Percentiles rank a stretch among this genome's conserved stretches.
Conservation (phyloP, 2,113 vertebrate genomes). For the Hoplias malabaricus region DNA sequence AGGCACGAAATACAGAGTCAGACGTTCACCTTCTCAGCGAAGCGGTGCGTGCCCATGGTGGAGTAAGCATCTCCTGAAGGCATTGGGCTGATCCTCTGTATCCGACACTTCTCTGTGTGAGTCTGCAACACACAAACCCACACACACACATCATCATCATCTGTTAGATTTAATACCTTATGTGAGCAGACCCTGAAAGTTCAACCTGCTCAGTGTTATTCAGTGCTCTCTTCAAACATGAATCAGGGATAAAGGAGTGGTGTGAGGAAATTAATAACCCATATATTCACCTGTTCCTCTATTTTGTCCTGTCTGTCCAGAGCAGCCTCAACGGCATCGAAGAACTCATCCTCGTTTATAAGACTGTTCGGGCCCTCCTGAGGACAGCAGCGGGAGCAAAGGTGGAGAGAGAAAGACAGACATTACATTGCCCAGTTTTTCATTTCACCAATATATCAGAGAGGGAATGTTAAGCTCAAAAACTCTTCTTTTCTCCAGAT, state of each 20-base stretch:
- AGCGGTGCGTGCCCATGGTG: conserved; percentile 81
- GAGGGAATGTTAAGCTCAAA: too few relatives aligned
- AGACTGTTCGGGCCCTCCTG: conserved; percentile 98
- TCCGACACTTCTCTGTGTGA: conserved; percentile 88
- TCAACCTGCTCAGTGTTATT: background rate
- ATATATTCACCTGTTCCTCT: conserved; percentile 98
- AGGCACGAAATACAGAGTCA: too few relatives aligned
- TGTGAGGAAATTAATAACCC: too few relatives aligned
- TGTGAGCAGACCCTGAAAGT: background rate
- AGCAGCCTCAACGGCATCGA: conserved; percentile 97
- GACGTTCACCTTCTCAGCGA: conserved; percentile 87
- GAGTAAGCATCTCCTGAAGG: conserved; percentile 84
- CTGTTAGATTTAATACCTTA: background rate
- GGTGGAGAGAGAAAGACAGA: background rate
- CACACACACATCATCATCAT: background rate
- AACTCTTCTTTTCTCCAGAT: too few relatives aligned
- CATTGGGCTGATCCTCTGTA: conserved; percentile 79
- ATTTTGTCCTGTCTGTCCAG: conserved; percentile 98
- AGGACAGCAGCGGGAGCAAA: background rate
- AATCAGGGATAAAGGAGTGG: background rate
- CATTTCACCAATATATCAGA: too few relatives aligned
- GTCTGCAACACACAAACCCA: conserved; percentile 66
- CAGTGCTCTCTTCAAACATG: too few relatives aligned
- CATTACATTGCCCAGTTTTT: too few relatives aligned
- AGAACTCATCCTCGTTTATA: conserved; percentile 99